Evolutionary conservation across 2,797 vertebrate species (phyloP), one percentile per base, ranked within the genome.

Genomic region (Triplophysa bombifrons): DNA sequence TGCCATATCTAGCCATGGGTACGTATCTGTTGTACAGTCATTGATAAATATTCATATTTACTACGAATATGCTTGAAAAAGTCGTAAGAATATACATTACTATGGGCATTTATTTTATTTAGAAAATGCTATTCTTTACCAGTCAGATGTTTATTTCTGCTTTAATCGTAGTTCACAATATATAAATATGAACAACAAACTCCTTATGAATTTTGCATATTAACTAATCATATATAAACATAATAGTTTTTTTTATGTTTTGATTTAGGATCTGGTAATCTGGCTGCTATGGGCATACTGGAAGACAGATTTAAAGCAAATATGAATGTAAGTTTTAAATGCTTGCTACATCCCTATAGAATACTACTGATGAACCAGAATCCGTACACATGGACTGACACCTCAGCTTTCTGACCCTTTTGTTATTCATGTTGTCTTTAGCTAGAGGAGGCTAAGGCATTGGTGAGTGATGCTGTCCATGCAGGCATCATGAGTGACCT

Each of bases 401-500:
- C 11, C 5, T 20, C 44, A 51, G 10, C 46, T 61, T 61, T 61
- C 58, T 61, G 14, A 22, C 3, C 13, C 4, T 44, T 2, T 2
- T 55, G 30, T 44, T 5, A 17, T 6, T 79, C 20, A 27, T 17
- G 16, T 9, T 78, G 0, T 16, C 30, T 73, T 2, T 85, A 98
- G 96, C 90, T 96, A 82, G 95, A 96, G 30, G 90, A 94, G 13
- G 96, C 96, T 0, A 98, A 96, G 80, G 89, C 94, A 84, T 88
- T 98, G 2, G 96, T 98, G 56, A 86, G 93, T 0, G 91, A 91
- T 2, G 94, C 97, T 74, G 95, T 98, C 60, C 88, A 94, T 0
- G 91, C 96, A 0, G 97, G 97, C 17, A 94, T 98, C 85, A 96
- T 94, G 93, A 95, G 91, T 0, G 97, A 98, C 84, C 92, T 98